Evolutionary conservation across 2,888 invertebrate species (phyloP), one percentile per base, ranked within the genome.

Genomic region (Oegoconia quadripuncta): DNA sequence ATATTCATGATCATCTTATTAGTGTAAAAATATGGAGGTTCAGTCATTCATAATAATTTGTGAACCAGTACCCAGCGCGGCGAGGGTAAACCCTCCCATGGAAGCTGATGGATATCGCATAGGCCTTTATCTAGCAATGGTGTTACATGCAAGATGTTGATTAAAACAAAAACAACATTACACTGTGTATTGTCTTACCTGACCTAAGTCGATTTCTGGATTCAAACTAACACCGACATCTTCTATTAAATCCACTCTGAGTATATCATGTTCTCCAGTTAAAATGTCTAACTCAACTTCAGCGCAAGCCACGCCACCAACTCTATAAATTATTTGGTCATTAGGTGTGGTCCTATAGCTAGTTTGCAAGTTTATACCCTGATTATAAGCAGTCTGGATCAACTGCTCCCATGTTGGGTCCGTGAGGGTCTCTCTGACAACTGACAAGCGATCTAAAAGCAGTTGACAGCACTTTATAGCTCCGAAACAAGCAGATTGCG

Each of bases 221-320:
- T 89, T 93, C 29, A 93, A 66, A 70, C 91, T 92, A 12, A 87
- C 75, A 1, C 93, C 93, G 12, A 88, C 88, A 65, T 93, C 93
- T 70, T 93, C 91, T 20, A 92, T 55, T 33, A 93, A 68, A 64
- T 93, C 93, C 0, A 91, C 91, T 49, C 93, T 80, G 0, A 73
- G 61, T 23, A 92, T 69, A 49, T 91, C 79, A 49, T 90, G 89
- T 59, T 93, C 91, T 18, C 94, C 94, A 0, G 94, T 94, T 33
- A 95, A 68, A 13, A 93, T 72, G 65, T 95, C 95, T 0, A 94
- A 65, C 68, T 94, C 93, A 0, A 93, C 91, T 74, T 95, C 94
- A 8, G 89, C 67, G 4, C 91, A 75, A 1, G 88, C 81, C 0
- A 88, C 88, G 1, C 91, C 93, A 51, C 88, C 91, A 28, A 90